phyloP scores from a whole-genome alignment of 2,113 vertebrate species.

The Euleptes europaea region DNA sequence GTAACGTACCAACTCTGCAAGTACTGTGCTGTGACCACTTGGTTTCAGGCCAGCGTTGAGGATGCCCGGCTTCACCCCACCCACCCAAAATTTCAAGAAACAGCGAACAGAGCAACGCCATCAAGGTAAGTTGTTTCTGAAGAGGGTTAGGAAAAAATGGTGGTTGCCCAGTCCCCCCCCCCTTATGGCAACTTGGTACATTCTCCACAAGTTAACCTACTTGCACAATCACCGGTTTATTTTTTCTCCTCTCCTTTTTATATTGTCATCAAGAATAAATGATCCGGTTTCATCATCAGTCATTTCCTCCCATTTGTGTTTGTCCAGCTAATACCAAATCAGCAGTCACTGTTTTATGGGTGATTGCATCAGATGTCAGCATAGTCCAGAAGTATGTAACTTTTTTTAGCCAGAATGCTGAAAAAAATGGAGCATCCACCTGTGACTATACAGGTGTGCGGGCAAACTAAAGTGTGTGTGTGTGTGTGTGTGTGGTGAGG shows the following conservation, averaged over 20 bases:
- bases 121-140: background rate
- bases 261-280: background rate
- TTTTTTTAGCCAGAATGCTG: background rate
- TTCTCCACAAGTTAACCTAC: background rate
- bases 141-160: background rate
- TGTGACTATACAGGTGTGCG: no score
- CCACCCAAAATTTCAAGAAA: background rate
- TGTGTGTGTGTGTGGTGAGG: no score
- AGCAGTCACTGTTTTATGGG: background rate
- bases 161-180: no score
- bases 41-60: no score
- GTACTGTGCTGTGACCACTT: background rate
- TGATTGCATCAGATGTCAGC: background rate
- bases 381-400: background rate
- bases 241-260: background rate
- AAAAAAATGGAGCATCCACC: no score
- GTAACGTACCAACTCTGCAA: background rate
- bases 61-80: background rate
- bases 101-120: background rate
- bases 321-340: background rate
- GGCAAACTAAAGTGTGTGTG: no score
- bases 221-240: no score
- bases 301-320: background rate
- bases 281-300: background rate
- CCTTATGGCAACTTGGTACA: background rate